phyloP scores from a whole-genome alignment of 2,888 invertebrate genomes.

The Heteromyza rotundicornis region DNA sequence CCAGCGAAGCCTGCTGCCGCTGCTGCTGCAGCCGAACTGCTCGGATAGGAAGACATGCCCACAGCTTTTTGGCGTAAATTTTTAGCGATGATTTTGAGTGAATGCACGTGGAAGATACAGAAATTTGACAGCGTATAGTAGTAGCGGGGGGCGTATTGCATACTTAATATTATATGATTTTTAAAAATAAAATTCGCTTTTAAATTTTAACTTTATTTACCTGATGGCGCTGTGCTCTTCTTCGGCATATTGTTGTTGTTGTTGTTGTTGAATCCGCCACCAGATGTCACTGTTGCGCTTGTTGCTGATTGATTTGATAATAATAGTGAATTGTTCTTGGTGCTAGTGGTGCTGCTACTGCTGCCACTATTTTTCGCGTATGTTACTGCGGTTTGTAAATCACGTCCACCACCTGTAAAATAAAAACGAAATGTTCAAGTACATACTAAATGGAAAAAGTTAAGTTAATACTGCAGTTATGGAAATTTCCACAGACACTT shows the following conservation, averaged over 20 bases:
- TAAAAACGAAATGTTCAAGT: too few relatives aligned
- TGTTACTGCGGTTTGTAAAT: constrained; percentile 80
- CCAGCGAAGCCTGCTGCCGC: constrained; percentile 25
- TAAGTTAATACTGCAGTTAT: not conserved
- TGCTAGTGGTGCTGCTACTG: constrained; percentile 56
- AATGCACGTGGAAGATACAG: not conserved
- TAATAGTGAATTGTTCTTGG: constrained; percentile 22
- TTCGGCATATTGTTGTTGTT: constrained; percentile 37
- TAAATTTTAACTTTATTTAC: constrained; percentile 23
- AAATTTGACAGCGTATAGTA: too few relatives aligned
- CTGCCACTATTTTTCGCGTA: constrained; percentile 64
- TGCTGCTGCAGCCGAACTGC: constrained; percentile 22
- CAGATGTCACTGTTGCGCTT: constrained; percentile 24
- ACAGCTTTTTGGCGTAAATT: too few relatives aligned
- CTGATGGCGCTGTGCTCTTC: constrained; percentile 32
- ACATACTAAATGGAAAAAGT: not conserved
- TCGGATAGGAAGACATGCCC: constrained; percentile 34
- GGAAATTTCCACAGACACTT: too few relatives aligned
- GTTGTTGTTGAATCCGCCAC: constrained; percentile 25
- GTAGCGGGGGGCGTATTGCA: not conserved
- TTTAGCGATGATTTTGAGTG: too few relatives aligned
- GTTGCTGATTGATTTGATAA: constrained; percentile 24
- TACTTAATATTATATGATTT: not conserved
- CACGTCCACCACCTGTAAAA: constrained; percentile 82
- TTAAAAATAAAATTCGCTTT: not conserved